Evolutionary conservation across 2,888 invertebrate genomes (phyloP), one percentile per base, ranked within the genome.

Genomic region (Lordiphosa fenestrarum): DNA sequence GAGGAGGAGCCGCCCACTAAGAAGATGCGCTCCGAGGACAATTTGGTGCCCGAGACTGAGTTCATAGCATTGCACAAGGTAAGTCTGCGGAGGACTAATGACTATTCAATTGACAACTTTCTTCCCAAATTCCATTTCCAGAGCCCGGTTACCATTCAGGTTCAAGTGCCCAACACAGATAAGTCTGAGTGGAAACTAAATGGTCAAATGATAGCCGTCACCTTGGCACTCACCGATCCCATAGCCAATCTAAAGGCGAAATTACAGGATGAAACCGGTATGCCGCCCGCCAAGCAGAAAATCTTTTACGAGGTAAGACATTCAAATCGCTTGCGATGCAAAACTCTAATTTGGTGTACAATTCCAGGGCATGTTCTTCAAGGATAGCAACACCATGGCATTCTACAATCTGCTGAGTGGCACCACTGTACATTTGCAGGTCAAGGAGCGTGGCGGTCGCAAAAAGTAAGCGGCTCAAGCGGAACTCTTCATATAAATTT

Each of bases 281-380:
- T 99, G 95, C 97, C 98, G 40, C 96, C 95, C 13, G 97, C 98
- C 52, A 99, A 99, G 89, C 99, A 99, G 90, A 98, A 99, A 89
- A 91, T 99, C 69, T 95, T 96, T 74, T 95, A 95, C 85, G 98
- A 98, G 91, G 98, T 95, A 89, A 88, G 59, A 3, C 19, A 19
- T 19, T 2, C 19, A 19, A 19, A 19, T 19, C 19, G 19, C 19
- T 3, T 4, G 19, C 19, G 19, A 19, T 19, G 3, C 4, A 19
- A 19, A 19, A 19, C 19, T 19, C 3, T 2, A 2, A 19, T 19
- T 19, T 19, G 19, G 19, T 19, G 4, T 25, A 0, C 1, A 1
- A 75, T 90, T 92, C 15, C 90, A 98, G 96, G 98, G 98, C 35
- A 93, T 99, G 90, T 99, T 99, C 92, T 96, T 99, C 91, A 99